Evolutionary conservation across 1,140 invertebrate species (phyloP).

Genomic region (Spodoptera litura): DNA sequence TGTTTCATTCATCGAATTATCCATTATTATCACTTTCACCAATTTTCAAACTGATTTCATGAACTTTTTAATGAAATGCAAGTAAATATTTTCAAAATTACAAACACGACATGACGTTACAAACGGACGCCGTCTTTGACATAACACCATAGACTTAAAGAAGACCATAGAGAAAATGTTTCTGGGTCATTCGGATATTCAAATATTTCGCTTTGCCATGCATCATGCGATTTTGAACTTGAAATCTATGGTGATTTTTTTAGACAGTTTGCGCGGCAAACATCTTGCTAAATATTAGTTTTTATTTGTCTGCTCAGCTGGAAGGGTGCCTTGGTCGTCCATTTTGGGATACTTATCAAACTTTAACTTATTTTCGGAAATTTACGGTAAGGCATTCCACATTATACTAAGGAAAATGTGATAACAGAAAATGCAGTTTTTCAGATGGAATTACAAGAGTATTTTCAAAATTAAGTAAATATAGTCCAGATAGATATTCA

Average conservation of each 20-base stretch:
- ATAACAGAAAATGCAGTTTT: background rate
- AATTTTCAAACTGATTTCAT: background rate
- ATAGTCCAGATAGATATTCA: no score
- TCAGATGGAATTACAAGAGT: no score
- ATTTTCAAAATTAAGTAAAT: no score
- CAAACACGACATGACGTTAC: conserved; percentile 44
- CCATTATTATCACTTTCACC: conserved; percentile 61
- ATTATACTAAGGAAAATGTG: background rate
- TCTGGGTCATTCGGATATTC: background rate
- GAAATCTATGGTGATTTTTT: background rate
- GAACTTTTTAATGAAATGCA: background rate
- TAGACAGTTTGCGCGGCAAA: no score
- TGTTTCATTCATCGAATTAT: conserved; percentile 66
- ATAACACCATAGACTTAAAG: background rate
- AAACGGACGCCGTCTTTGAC: conserved; percentile 60
- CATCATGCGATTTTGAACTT: background rate
- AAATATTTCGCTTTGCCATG: no score
- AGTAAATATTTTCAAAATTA: conserved; percentile 56
- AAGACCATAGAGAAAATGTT: no score
- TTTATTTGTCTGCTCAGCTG: no score
- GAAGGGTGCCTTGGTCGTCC: no score
- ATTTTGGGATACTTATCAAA: no score
- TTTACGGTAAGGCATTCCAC: no score
- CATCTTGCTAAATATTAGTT: no score
- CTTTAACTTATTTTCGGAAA: no score